phyloP scores from a whole-genome alignment of 1,140 invertebrate genomes.

The Drosophila ambigua region DNA sequence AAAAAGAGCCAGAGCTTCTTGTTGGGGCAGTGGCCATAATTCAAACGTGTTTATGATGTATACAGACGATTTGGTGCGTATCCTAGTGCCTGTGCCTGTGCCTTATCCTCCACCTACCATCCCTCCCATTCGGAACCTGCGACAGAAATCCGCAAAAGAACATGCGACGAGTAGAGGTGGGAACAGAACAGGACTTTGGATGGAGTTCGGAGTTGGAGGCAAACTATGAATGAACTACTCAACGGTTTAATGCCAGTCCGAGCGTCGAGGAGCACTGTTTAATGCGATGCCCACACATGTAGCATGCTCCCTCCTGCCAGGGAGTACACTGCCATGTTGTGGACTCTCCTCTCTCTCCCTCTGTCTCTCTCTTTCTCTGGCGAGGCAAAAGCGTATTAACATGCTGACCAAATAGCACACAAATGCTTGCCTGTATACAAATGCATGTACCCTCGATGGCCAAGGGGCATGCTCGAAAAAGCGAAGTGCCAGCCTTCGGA shows the following conservation, averaged over 20 bases:
- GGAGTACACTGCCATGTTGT: background rate
- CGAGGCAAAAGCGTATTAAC: slow-evolving; percentile 49
- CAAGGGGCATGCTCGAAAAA: slow-evolving; percentile 6
- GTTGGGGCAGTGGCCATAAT: slow-evolving; percentile 54
- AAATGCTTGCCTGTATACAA: slow-evolving; percentile 44
- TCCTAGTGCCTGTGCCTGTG: background rate
- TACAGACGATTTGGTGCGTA: slow-evolving; percentile 45
- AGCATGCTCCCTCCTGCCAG: background rate
- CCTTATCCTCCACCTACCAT: too few species aligned
- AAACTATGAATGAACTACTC: slow-evolving; percentile 44
- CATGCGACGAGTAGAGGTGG: background rate
- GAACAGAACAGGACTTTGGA: background rate
- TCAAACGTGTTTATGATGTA: slow-evolving; percentile 79
- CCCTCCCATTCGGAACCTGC: slow-evolving; percentile 7
- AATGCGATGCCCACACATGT: slow-evolving; percentile 34
- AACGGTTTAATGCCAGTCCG: slow-evolving; percentile 45
- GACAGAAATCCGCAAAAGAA: slow-evolving; percentile 43
- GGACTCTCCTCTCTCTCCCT: background rate
- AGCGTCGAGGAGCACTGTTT: slow-evolving; percentile 31
- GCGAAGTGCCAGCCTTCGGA: background rate
- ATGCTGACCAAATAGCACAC: slow-evolving; percentile 56
- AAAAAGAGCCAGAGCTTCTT: slow-evolving; percentile 39
- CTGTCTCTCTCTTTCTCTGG: background rate
- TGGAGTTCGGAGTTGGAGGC: background rate
- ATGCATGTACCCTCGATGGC: slow-evolving; percentile 31